Conservation (phyloP, 2,888 invertebrate species). For the Asteroscopus sphinx region DNA sequence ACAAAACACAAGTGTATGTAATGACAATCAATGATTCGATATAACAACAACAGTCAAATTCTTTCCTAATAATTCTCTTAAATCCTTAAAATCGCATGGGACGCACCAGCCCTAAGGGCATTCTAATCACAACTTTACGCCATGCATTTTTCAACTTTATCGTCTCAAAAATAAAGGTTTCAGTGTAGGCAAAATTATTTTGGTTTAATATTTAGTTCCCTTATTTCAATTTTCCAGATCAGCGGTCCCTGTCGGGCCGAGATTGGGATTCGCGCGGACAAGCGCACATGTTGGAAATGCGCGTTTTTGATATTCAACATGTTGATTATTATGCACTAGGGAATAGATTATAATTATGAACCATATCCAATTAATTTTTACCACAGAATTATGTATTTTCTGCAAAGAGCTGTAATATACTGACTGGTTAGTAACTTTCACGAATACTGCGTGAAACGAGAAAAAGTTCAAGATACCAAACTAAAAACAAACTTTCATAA, state of each 20-base stretch:
- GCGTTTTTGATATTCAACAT: constrained; percentile 57
- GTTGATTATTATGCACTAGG: constrained; percentile 44
- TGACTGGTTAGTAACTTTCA: too few relatives aligned
- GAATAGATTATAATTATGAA: constrained; percentile 15
- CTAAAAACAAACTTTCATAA: too few relatives aligned
- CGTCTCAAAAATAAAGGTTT: neutral
- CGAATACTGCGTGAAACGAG: too few relatives aligned
- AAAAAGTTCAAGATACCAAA: too few relatives aligned
- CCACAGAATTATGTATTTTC: neutral
- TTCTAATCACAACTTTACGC: neutral
- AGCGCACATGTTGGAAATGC: constrained; percentile 74
- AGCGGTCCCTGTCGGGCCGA: constrained; percentile 76
- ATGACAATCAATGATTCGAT: too few relatives aligned
- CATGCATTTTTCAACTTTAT: constrained; percentile 26
- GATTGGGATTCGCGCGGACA: constrained; percentile 66
- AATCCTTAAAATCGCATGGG: constrained; percentile 80
- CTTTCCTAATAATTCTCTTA: constrained; percentile 74
- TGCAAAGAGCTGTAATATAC: too few relatives aligned
- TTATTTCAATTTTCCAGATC: constrained; percentile 87
- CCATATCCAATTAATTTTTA: neutral
- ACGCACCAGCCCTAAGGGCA: constrained; percentile 53
- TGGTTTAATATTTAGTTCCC: constrained; percentile 52
- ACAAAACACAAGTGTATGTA: too few relatives aligned
- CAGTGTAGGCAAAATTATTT: constrained; percentile 8
- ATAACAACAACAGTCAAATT: constrained; percentile 63